phyloP scores from a whole-genome alignment of 2,797 vertebrate species.

The Stomatorhinus walkeri region DNA sequence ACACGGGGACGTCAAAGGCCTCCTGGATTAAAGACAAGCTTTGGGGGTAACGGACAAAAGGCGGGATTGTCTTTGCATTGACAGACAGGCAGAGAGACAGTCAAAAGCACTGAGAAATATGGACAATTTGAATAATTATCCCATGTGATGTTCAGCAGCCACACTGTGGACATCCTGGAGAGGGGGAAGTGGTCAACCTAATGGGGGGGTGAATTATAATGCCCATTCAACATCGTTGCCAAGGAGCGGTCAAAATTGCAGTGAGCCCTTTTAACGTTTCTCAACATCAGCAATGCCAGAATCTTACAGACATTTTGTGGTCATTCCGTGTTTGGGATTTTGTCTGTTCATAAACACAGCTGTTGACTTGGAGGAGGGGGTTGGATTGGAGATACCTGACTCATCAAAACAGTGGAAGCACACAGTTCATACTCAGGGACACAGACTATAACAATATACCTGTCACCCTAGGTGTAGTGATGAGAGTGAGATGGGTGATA shows the following conservation, averaged over 20 bases:
- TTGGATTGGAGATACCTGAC: neutral
- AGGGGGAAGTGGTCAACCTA: neutral
- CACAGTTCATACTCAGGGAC: neutral
- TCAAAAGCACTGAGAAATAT: slow-evolving; percentile 33
- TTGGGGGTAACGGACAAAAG: neutral
- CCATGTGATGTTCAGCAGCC: neutral
- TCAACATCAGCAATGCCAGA: slow-evolving; percentile 57
- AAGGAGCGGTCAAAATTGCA: slow-evolving; percentile 62
- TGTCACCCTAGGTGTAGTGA: neutral
- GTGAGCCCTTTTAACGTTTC: slow-evolving; percentile 56
- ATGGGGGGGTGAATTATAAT: slow-evolving; percentile 18
- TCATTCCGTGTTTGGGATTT: slow-evolving; percentile 18
- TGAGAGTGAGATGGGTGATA: neutral
- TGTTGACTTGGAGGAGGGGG: neutral
- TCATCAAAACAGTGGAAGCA: neutral
- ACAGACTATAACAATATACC: neutral
- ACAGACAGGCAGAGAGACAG: neutral
- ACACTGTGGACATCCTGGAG: neutral
- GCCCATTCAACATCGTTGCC: slow-evolving; percentile 59
- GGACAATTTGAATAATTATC: slow-evolving; percentile 32
- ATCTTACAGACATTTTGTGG: slow-evolving; percentile 49
- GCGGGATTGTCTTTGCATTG: neutral
- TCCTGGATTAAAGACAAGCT: neutral
- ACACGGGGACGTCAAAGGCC: neutral
- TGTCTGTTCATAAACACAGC: slow-evolving; percentile 4